Evolutionary conservation across 2,888 invertebrate genomes (phyloP).

Genomic region (Torymus tubicola): DNA sequence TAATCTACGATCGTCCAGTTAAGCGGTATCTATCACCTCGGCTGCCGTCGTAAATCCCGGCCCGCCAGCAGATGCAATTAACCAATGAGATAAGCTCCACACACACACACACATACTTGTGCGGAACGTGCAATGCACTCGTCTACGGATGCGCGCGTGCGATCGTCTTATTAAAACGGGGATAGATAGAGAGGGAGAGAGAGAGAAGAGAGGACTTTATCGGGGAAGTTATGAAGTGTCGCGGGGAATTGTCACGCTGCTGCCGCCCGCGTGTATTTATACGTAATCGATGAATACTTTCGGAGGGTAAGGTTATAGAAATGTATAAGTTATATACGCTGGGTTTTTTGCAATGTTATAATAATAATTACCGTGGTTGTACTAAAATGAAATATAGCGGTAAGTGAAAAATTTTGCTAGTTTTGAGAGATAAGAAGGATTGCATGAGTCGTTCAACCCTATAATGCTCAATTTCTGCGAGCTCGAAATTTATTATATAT

Average conservation of each 20-base stretch:
- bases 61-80: conserved; percentile 70
- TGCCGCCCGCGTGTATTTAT: no score
- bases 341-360: no score
- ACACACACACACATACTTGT: not conserved
- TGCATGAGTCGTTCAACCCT: no score
- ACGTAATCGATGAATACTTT: no score
- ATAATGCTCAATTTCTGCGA: no score
- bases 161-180: conserved; percentile 41
- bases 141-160: not conserved
- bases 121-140: conserved; percentile 23
- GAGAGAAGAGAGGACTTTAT: conserved; percentile 22
- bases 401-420: no score
- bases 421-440: no score
- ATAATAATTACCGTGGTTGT: no score
- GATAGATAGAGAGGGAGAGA: not conserved
- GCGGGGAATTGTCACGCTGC: conserved; percentile 21
- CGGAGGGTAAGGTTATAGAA: no score
- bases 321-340: no score
- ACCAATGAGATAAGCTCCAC: conserved; percentile 67
- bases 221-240: conserved; percentile 33
- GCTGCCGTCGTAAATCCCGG: conserved; percentile 50
- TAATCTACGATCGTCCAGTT: conserved; percentile 58
- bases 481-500: no score
- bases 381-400: no score
- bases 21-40: conserved; percentile 56